Conservation (phyloP, 2,888 invertebrate genomes). For the Standfussiana lucernea region DNA sequence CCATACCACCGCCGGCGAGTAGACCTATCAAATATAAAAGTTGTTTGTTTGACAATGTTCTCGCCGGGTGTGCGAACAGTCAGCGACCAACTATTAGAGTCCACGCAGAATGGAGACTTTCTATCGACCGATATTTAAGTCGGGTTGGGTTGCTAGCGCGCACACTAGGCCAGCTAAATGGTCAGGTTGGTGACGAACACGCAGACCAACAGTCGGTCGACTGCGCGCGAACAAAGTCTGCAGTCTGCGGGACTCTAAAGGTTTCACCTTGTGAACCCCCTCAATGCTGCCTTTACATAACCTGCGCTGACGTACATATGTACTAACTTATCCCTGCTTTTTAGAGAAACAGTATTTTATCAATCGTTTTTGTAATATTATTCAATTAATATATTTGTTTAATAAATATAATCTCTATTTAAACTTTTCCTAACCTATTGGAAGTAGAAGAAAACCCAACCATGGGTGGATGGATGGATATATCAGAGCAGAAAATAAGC, state of each 20-base stretch:
- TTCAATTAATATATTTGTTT: slow-evolving; percentile 8
- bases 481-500: background rate
- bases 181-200: too few relatives aligned
- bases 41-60: background rate
- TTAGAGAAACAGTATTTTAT: background rate
- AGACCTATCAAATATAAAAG: background rate
- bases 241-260: background rate
- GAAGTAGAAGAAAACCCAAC: background rate
- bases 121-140: too few relatives aligned
- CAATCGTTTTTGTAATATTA: background rate
- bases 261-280: background rate
- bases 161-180: too few relatives aligned
- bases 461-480: background rate
- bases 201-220: too few relatives aligned
- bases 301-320: background rate
- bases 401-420: background rate
- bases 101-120: background rate
- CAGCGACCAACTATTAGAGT: too few relatives aligned
- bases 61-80: background rate
- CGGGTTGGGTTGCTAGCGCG: too few relatives aligned
- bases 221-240: too few relatives aligned
- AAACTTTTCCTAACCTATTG: background rate
- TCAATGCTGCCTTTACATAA: slow-evolving; percentile 21
- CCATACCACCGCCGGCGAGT: background rate
- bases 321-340: too few relatives aligned